Conservation (phyloP, 2,888 invertebrate genomes). For the Oxyteleia sp. region DNA sequence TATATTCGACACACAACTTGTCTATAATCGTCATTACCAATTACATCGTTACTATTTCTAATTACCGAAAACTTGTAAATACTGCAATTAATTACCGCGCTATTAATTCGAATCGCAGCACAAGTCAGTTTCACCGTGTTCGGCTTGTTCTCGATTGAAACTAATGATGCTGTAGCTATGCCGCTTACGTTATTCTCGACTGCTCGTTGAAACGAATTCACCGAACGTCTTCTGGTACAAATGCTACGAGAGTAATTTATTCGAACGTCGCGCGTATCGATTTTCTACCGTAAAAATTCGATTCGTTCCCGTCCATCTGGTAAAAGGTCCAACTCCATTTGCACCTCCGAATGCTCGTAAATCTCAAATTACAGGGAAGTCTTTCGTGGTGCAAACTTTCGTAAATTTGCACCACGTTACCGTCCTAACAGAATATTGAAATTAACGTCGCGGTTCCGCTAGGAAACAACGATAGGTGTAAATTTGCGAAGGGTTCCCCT, state of each 20-base stretch:
- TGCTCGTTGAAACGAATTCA: too few species aligned
- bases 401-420: not conserved
- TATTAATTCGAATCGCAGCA: conserved; percentile 17
- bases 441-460: not conserved
- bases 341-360: too few species aligned
- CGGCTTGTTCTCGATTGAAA: conserved; percentile 27
- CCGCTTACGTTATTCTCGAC: too few species aligned
- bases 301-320: conserved; percentile 10
- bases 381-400: too few species aligned
- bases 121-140: not conserved
- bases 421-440: not conserved
- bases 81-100: conserved; percentile 33
- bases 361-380: conserved; percentile 12
- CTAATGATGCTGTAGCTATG: conserved; percentile 35
- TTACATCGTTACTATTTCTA: conserved; percentile 16
- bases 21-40: conserved; percentile 19
- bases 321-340: not conserved
- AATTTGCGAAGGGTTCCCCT: not conserved
- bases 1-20: conserved; percentile 18
- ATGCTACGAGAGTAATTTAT: conserved; percentile 27
- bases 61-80: conserved; percentile 28
- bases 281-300: conserved; percentile 23
- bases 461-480: not conserved
- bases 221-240: conserved; percentile 14
- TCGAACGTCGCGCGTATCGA: conserved; percentile 38